Base-by-base conservation (phyloP, 2,113 vertebrate genomes). In the Cephalopterus ornatus region DNA sequence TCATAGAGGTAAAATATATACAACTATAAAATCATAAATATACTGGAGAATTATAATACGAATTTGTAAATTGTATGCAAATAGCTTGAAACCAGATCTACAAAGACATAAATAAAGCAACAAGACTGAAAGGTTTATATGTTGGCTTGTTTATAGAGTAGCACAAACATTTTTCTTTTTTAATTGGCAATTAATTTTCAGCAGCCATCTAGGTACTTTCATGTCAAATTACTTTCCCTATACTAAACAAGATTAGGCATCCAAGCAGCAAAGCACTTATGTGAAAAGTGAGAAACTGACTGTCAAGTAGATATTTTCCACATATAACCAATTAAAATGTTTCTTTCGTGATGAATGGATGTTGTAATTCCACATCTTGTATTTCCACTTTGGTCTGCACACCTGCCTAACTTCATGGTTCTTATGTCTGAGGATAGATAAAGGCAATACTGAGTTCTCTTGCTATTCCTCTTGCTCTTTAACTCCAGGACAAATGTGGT, bases 101-200 rank as follows among this genome's bases (percentile, higher is more conserved):
- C 97, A 98, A 97, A 98, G 98, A 97, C 97, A 98, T 98, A 98
- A 98, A 98, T 98, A 98, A 98, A 98, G 96, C 92, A 97, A 97
- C 92, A 98, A 98, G 98, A 98, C 98, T 98, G 98, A 98, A 98
- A 98, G 97, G 97, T 98, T 98, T 98, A 98, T 98, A 98, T 66
- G 95, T 98, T 98, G 98, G 97, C 98, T 98, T 98, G 98, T 98
- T 98, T 98, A 98, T 98, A 98, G 98, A 98, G 98, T 98, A 98
- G 97, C 98, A 98, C 98, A 98, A 98, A 98, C 98, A 98, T 98
- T 98, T 98, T 98, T 98, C 98, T 98, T 98, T 98, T 98, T 98
- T 98, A 98, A 98, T 98, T 98, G 98, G 98, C 98, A 98, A 98
- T 98, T 98, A 98, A 98, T 98, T 98, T 98, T 98, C 98, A 2